Percentiles rank a stretch among this genome's conserved stretches.
phyloP scores from a whole-genome alignment of 2,113 vertebrate genomes.

The Aptenodytes patagonicus region DNA sequence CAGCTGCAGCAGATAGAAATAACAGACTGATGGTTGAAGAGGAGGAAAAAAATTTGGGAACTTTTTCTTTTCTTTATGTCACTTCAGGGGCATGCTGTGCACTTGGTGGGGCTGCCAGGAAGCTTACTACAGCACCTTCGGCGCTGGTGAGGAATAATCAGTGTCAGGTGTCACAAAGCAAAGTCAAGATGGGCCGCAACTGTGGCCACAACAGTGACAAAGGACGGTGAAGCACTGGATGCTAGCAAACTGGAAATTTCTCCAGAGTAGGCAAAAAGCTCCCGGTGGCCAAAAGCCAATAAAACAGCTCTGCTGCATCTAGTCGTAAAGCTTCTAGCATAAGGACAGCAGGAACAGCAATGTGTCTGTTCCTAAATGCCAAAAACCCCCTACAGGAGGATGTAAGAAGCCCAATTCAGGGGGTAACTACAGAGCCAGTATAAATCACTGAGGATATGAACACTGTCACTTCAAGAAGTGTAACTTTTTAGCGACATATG shows the following conservation, averaged over 20 bases:
- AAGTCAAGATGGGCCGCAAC: neutral
- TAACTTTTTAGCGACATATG: neutral
- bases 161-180: neutral
- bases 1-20: constrained; percentile 24
- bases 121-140: neutral
- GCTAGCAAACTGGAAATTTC: neutral
- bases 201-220: neutral
- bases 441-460: neutral
- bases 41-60: neutral
- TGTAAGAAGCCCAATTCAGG: neutral
- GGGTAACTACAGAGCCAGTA: neutral
- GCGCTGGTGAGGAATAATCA: neutral
- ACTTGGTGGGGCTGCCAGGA: neutral
- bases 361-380: neutral
- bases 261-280: neutral
- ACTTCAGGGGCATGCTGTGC: neutral
- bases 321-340: neutral
- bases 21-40: constrained; percentile 3
- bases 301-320: neutral
- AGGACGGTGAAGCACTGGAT: neutral
- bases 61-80: neutral
- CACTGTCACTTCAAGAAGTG: neutral
- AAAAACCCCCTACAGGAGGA: neutral
- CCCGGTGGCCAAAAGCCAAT: neutral
- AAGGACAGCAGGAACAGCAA: neutral